Evolutionary conservation across 2,888 invertebrate species (phyloP).

Genomic region (Minunthozetes semirufus): DNA sequence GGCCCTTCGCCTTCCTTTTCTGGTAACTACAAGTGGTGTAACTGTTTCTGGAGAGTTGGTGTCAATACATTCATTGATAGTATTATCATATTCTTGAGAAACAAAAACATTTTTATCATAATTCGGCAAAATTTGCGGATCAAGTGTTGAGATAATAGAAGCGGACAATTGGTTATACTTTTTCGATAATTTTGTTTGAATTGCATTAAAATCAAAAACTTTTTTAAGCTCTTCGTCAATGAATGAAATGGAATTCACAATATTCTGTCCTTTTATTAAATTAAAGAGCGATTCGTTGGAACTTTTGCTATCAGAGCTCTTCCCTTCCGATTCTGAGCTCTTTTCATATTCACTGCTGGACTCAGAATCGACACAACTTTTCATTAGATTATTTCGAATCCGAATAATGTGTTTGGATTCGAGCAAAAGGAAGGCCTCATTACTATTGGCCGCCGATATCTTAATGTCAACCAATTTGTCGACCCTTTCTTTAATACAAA

Average conservation of each 20-base stretch:
- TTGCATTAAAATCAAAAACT: slow-evolving; percentile 15
- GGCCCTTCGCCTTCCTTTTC: background rate
- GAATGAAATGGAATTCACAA: slow-evolving; percentile 6
- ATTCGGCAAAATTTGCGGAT: background rate
- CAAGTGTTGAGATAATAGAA: slow-evolving; percentile 13
- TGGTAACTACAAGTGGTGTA: background rate
- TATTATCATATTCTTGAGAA: background rate
- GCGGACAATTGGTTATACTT: slow-evolving; percentile 17
- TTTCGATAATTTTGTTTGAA: background rate
- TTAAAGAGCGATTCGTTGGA: slow-evolving; percentile 5
- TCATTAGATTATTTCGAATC: background rate
- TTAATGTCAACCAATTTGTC: background rate
- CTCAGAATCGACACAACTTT: background rate
- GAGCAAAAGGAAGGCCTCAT: slow-evolving; percentile 12
- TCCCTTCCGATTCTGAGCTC: background rate
- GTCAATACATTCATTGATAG: background rate
- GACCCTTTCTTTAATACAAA: background rate
- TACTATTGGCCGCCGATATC: background rate
- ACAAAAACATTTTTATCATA: slow-evolving; percentile 19
- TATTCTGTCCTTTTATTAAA: background rate
- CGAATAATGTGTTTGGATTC: background rate
- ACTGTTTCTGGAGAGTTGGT: background rate
- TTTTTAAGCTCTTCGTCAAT: slow-evolving; percentile 16
- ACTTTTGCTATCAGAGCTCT: background rate
- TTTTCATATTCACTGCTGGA: background rate